These are phyloP conservation scores for fruit fly (Drosophila melanogaster) DNA, from an alignment of 1,140 invertebrate genomes.

Conservation along the genomic window Release_6_plus_ISO1_MT NT_037436.4:18761001-18761500, in stretches of 20 bases:
- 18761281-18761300: background rate
- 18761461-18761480: too few relatives aligned
- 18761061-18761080: conserved; percentile 39
- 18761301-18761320: too few relatives aligned
- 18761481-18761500: too few relatives aligned
- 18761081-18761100: conserved; percentile 45
- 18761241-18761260: background rate
- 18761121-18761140: conserved; percentile 21
- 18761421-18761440: too few relatives aligned
- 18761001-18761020: too few relatives aligned
- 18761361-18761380: too few relatives aligned
- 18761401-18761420: background rate
- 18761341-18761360: too few relatives aligned
- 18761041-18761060: conserved; percentile 32
- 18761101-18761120: conserved; percentile 44
- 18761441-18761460: background rate
- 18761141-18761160: conserved; percentile 16
- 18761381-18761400: background rate
- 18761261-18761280: conserved; percentile 2
- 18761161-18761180: conserved; percentile 16
- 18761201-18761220: conserved; percentile 55
- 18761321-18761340: too few relatives aligned
- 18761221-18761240: conserved; percentile 32
- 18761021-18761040: conserved; percentile 10
- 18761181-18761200: conserved; percentile 11